Conservation (phyloP, 2,888 invertebrate genomes). For the Priocnemis perturbator region DNA sequence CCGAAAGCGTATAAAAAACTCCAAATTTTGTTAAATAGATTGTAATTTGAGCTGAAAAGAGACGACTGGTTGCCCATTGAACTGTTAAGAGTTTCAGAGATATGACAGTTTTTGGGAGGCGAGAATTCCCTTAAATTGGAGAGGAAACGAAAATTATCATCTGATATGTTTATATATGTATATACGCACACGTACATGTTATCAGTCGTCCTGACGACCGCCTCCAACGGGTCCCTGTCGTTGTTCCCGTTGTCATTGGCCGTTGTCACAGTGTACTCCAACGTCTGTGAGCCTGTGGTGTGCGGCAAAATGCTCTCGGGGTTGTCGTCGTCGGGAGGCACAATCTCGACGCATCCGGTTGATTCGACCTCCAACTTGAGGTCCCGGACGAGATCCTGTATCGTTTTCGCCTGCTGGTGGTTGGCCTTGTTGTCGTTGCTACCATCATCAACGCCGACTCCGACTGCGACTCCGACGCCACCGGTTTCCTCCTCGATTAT, state of each 20-base stretch:
- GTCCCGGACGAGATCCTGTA: slow-evolving; percentile 70
- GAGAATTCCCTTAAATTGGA: no score
- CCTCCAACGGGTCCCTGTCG: slow-evolving; percentile 75
- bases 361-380: slow-evolving; percentile 69
- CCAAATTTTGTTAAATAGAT: no score
- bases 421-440: no score
- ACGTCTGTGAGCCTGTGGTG: slow-evolving; percentile 60
- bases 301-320: slow-evolving; percentile 71
- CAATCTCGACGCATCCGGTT: slow-evolving; percentile 66
- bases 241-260: slow-evolving; percentile 44
- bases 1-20: no score
- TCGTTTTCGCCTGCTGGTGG: slow-evolving; percentile 53
- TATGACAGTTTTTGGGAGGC: no score
- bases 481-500: slow-evolving; percentile 42
- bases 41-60: no score
- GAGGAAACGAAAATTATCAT: no score
- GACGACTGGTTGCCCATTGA: no score
- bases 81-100: neutral
- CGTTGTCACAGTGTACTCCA: slow-evolving; percentile 65
- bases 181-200: slow-evolving; percentile 71
- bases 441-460: no score
- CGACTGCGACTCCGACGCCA: slow-evolving; percentile 25
- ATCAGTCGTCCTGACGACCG: slow-evolving; percentile 73
- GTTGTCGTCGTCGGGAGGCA: slow-evolving; percentile 65
- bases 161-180: no score